Evolutionary conservation across 2,797 vertebrate species (phyloP).

Genomic region (Onychomys torridus): DNA sequence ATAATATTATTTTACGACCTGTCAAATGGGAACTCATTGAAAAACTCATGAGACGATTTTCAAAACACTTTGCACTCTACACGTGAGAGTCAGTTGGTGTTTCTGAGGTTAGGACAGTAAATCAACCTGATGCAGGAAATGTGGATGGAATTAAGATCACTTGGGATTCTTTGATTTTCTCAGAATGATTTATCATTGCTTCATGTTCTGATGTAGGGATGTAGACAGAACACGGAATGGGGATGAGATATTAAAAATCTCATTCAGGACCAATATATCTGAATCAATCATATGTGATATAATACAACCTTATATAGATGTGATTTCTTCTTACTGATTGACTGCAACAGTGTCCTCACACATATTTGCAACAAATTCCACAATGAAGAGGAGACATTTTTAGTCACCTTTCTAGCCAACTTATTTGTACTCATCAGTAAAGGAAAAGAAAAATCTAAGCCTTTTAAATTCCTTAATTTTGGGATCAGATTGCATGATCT

Average conservation of each 20-base stretch:
- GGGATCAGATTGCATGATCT: neutral
- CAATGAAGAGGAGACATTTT: neutral
- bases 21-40: neutral
- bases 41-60: neutral
- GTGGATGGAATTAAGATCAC: conserved; percentile 61
- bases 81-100: conserved; percentile 2
- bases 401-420: neutral
- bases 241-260: neutral
- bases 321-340: conserved; percentile 20
- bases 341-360: neutral
- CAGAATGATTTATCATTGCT: conserved; percentile 44
- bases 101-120: neutral
- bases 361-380: neutral
- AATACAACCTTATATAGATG: neutral
- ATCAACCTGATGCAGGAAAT: conserved; percentile 40
- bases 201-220: neutral
- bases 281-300: neutral
- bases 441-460: neutral
- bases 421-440: neutral
- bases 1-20: conserved; percentile 10
- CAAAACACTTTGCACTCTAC: neutral
- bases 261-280: neutral
- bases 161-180: conserved; percentile 18
- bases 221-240: neutral
- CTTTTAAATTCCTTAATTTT: neutral